Evolutionary conservation across 2,113 vertebrate species (phyloP).

Genomic region (Actenoides lindsayi): DNA sequence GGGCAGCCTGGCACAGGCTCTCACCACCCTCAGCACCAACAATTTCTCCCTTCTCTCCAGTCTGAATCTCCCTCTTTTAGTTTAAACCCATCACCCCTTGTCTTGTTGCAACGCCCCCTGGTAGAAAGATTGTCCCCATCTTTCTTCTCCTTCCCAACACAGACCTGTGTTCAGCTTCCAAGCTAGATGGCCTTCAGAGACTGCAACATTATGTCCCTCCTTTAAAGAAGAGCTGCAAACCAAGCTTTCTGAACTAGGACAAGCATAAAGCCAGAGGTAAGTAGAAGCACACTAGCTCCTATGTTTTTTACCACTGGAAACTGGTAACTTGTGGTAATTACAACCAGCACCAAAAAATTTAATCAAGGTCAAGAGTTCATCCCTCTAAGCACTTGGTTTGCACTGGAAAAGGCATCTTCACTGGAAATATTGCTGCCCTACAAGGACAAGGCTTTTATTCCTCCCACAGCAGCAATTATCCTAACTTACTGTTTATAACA

Average conservation of each 20-base stretch:
- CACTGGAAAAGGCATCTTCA: neutral
- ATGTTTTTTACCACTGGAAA: neutral
- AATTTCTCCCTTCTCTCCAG: neutral
- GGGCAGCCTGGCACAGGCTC: neutral
- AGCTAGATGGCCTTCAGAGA: neutral
- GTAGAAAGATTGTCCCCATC: neutral
- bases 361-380: neutral
- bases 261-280: neutral
- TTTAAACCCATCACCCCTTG: neutral
- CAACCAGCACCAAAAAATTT: neutral
- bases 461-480: neutral
- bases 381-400: neutral
- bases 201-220: neutral
- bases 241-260: neutral
- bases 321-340: neutral
- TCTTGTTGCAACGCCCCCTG: neutral
- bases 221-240: neutral
- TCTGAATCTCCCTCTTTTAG: neutral
- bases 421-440: neutral
- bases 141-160: neutral
- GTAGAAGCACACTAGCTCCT: neutral
- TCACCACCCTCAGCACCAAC: neutral
- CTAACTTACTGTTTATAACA: neutral
- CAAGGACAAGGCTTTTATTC: neutral
- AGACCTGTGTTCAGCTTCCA: neutral